These are phyloP conservation scores for Babylonia areolata DNA, from an alignment of 1,140 invertebrate genomes.

Conservation along the genomic window DNA sequence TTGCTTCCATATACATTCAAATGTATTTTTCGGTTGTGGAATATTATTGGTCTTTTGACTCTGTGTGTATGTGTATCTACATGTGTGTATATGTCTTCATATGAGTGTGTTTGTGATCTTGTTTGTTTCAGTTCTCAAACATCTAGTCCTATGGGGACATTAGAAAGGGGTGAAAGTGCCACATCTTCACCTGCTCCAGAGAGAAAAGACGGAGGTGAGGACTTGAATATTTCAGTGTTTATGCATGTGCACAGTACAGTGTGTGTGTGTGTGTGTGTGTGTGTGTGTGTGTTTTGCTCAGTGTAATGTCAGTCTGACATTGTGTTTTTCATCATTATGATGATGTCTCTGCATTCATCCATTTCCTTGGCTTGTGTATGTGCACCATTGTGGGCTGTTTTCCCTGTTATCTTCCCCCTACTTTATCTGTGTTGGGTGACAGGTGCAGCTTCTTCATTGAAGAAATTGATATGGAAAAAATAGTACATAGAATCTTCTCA, in stretches of 20 bases:
- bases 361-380: slow-evolving; percentile 11
- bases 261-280: slow-evolving; percentile 20
- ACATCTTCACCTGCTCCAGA: slow-evolving; percentile 50
- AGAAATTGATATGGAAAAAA: too few relatives aligned
- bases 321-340: background rate
- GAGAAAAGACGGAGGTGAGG: slow-evolving; percentile 50
- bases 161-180: slow-evolving; percentile 41
- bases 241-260: too few relatives aligned
- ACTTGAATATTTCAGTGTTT: too few relatives aligned
- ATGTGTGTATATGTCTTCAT: too few relatives aligned
- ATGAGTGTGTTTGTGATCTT: background rate
- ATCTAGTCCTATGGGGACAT: slow-evolving; percentile 39
- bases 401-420: too few relatives aligned
- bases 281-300: background rate
- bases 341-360: too few relatives aligned
- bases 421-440: too few relatives aligned
- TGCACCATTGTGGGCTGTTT: background rate
- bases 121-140: slow-evolving; percentile 51
- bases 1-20: too few relatives aligned
- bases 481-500: too few relatives aligned
- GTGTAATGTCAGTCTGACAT: background rate
- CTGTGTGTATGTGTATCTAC: background rate
- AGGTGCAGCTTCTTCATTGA: too few relatives aligned
- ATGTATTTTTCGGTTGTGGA: too few relatives aligned
- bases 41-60: too few relatives aligned